These are phyloP conservation scores for Cydia amplana DNA, from an alignment of 1,140 invertebrate genomes.

Conservation along the genomic window DNA sequence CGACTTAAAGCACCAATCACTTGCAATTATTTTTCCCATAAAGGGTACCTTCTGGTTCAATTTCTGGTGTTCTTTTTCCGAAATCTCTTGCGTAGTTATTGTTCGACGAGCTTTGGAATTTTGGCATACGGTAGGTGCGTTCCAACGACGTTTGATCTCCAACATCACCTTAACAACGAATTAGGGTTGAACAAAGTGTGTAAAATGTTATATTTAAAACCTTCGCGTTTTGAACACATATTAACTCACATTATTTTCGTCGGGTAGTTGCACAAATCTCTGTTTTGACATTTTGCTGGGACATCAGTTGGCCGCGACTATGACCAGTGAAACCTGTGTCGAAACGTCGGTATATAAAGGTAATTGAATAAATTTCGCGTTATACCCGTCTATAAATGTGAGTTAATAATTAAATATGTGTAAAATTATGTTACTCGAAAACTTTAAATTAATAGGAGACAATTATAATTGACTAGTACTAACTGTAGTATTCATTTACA, in stretches of 20 bases:
- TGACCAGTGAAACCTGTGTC: too few relatives aligned
- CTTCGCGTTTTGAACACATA: too few relatives aligned
- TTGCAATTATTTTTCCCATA: background rate
- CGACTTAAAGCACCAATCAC: background rate
- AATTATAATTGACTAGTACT: background rate
- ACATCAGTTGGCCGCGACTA: too few relatives aligned
- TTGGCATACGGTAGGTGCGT: slow-evolving; percentile 64
- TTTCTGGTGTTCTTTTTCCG: slow-evolving; percentile 66
- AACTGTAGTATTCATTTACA: background rate
- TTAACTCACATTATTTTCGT: too few relatives aligned
- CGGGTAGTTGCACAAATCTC: too few relatives aligned
- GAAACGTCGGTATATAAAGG: too few relatives aligned
- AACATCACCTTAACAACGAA: slow-evolving; percentile 65
- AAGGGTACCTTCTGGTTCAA: slow-evolving; percentile 65
- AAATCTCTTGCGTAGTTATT: slow-evolving; percentile 71
- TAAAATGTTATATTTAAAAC: too few relatives aligned
- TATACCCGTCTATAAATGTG: too few relatives aligned
- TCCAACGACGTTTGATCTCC: slow-evolving; percentile 56
- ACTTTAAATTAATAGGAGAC: background rate
- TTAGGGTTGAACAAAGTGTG: background rate
- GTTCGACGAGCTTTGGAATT: slow-evolving; percentile 66
- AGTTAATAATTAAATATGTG: too few relatives aligned
- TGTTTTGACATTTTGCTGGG: too few relatives aligned
- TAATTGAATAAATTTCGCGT: too few relatives aligned
- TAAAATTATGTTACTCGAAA: too few relatives aligned